Percentiles rank a stretch among this genome's conserved stretches.
Conservation (phyloP, 2,113 vertebrate species). For the Grammomys surdaster region DNA sequence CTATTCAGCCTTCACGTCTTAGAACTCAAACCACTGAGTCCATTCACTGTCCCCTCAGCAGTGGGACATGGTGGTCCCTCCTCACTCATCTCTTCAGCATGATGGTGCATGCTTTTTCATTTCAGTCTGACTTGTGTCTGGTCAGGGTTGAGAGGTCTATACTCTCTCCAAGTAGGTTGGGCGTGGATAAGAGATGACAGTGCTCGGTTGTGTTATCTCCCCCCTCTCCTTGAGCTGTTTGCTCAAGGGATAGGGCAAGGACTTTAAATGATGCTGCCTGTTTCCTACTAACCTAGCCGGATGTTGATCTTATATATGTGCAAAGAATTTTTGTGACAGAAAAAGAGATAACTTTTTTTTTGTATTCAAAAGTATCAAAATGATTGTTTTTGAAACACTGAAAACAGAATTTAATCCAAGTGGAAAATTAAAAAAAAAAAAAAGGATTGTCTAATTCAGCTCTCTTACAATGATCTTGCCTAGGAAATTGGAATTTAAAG, state of each 20-base stretch:
- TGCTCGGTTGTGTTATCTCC: neutral
- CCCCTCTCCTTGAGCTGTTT: neutral
- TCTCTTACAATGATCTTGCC: constrained; percentile 25
- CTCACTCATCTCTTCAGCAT: neutral
- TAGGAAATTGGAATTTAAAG: constrained; percentile 60
- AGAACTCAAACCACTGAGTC: neutral
- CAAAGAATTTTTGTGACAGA: neutral
- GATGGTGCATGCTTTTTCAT: neutral
- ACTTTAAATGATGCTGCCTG: neutral
- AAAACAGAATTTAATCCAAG: neutral
- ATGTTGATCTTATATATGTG: neutral
- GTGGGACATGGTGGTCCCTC: neutral
- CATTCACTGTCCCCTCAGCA: neutral
- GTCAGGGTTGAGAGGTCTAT: neutral
- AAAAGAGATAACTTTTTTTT: neutral
- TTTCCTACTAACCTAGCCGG: neutral
- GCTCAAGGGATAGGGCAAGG: neutral
- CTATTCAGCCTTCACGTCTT: neutral
- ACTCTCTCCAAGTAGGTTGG: neutral
- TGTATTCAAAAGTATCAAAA: neutral
- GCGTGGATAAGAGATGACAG: rapidly evolving
- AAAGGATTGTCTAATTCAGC: constrained; percentile 23
- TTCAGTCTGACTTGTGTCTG: no score
- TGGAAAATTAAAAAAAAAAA: neutral
- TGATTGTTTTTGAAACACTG: neutral